These are phyloP conservation scores for Anguilla marmorata DNA, from an alignment of 2,797 vertebrate species.

Conservation along the genomic window DNA sequence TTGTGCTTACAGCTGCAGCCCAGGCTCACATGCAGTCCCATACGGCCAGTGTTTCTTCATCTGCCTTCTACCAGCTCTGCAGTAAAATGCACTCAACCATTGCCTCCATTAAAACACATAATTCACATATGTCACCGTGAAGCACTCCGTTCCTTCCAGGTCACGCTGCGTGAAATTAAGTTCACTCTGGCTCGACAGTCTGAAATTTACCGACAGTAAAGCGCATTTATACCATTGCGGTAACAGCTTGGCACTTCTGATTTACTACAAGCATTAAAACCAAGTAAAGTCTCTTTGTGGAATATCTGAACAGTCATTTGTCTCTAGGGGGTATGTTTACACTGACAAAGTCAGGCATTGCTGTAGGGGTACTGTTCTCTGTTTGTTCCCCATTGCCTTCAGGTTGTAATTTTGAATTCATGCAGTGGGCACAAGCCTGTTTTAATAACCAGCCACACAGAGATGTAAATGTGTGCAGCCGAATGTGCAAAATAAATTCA, in stretches of 20 bases:
- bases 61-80: background rate
- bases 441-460: background rate
- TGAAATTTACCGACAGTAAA: background rate
- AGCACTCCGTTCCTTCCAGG: background rate
- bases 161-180: constrained; percentile 1
- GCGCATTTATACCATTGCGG: background rate
- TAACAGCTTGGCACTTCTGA: background rate
- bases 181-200: background rate
- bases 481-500: background rate
- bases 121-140: background rate
- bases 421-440: background rate
- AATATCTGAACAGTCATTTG: background rate
- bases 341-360: background rate
- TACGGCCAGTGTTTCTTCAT: background rate
- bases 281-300: background rate
- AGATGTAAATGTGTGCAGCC: background rate
- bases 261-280: background rate
- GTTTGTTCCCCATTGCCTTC: background rate
- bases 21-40: background rate
- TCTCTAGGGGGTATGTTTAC: background rate
- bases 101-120: background rate
- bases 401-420: background rate
- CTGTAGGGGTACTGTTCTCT: background rate
- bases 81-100: background rate
- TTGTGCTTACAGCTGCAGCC: background rate